Conservation (phyloP, 2,113 vertebrate genomes). For the Bos indicus region DNA sequence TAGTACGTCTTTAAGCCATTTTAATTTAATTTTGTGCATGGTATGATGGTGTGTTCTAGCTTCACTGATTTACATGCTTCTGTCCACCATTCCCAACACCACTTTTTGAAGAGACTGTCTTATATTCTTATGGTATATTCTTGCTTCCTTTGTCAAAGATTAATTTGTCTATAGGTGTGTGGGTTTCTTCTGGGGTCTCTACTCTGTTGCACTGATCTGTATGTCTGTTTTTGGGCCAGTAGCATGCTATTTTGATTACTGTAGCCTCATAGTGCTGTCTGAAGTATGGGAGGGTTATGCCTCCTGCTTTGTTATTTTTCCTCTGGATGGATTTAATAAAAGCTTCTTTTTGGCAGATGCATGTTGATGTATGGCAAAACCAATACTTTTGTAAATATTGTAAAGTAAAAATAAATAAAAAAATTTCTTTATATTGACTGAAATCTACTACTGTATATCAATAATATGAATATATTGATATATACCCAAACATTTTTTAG, state of each 20-base stretch:
- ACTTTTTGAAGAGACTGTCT: not conserved
- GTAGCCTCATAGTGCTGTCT: not conserved
- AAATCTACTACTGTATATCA: not conserved
- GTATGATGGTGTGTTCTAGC: not conserved
- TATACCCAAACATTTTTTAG: not conserved
- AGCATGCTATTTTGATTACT: not conserved
- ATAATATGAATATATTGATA: not conserved
- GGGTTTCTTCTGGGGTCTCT: not conserved
- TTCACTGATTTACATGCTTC: not conserved
- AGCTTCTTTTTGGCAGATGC: not conserved
- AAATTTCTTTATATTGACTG: not conserved
- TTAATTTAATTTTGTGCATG: not conserved
- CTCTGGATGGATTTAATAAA: not conserved
- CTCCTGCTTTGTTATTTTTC: not conserved
- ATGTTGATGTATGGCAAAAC: too few species aligned
- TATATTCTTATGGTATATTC: not conserved
- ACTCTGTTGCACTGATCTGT: not conserved
- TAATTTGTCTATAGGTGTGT: not conserved
- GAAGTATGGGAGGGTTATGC: not conserved
- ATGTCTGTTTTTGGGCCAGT: not conserved
- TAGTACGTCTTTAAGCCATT: not conserved
- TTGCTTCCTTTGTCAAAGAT: not conserved
- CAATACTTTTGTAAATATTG: too few species aligned
- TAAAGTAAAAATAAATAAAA: too few species aligned
- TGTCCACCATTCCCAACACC: not conserved